Conservation (phyloP, 1,140 invertebrate genomes). For the Archivesica marissinica region DNA sequence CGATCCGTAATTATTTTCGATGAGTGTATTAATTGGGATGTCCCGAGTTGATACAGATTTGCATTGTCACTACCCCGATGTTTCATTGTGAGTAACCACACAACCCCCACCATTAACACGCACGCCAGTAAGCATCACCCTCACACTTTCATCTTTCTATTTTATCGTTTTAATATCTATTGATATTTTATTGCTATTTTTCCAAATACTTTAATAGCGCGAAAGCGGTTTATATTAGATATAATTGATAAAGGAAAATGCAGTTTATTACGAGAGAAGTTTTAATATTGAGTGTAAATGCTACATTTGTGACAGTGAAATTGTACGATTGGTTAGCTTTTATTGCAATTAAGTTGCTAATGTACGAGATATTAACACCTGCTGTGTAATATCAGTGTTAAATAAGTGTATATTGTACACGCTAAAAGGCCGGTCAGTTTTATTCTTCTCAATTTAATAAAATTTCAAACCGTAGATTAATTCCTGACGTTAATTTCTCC, state of each 20-base stretch:
- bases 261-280: background rate
- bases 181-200: conserved; percentile 28
- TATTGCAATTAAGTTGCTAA: background rate
- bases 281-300: background rate
- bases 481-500: too few species aligned
- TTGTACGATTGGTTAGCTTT: background rate
- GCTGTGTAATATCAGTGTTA: too few species aligned
- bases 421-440: too few species aligned
- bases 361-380: conserved; percentile 14
- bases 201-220: conserved; percentile 18
- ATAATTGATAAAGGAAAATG: conserved; percentile 24
- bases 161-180: conserved; percentile 17
- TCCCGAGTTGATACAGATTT: background rate
- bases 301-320: background rate
- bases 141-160: background rate
- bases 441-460: too few species aligned
- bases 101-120: too few species aligned
- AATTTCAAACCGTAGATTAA: too few species aligned
- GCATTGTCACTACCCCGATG: background rate
- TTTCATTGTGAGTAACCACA: background rate
- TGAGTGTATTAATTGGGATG: background rate
- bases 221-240: conserved; percentile 18
- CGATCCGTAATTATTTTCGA: too few species aligned
- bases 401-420: too few species aligned
- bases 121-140: background rate